Evolutionary conservation across 2,888 invertebrate genomes (phyloP).

Genomic region (Acrocera orbiculus): DNA sequence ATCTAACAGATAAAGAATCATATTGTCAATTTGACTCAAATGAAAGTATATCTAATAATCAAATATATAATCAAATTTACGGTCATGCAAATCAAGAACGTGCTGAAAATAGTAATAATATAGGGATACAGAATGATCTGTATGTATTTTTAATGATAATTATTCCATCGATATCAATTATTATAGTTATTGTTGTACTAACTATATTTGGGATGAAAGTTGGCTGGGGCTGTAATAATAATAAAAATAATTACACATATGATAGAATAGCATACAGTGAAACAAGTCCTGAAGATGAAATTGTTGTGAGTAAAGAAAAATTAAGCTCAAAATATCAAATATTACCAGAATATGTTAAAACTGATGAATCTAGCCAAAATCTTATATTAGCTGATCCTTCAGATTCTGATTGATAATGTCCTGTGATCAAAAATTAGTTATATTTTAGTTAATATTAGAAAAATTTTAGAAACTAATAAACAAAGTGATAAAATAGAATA

Average conservation of each 20-base stretch:
- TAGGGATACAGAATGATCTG: not conserved
- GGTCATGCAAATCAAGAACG: not conserved
- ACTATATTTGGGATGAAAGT: not conserved
- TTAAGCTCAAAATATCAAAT: too few relatives aligned
- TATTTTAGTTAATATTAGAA: too few relatives aligned
- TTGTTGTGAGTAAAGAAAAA: too few relatives aligned
- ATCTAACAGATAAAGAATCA: slow-evolving; percentile 19
- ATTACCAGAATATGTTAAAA: too few relatives aligned
- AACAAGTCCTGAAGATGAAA: too few relatives aligned
- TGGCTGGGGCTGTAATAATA: not conserved
- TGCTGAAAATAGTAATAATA: not conserved
- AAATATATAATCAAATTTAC: not conserved
- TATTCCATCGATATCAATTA: slow-evolving; percentile 1
- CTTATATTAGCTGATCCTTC: too few relatives aligned
- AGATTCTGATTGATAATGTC: too few relatives aligned
- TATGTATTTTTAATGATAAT: slow-evolving; percentile 3
- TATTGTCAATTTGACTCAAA: slow-evolving; percentile 25
- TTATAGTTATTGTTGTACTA: slow-evolving; percentile 2
- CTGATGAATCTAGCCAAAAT: too few relatives aligned
- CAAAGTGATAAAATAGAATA: too few relatives aligned
- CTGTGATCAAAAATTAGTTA: too few relatives aligned
- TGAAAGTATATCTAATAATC: slow-evolving; percentile 22
- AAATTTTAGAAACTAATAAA: too few relatives aligned
- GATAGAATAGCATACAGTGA: slow-evolving; percentile 1
- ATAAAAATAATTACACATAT: slow-evolving; percentile 1